phyloP scores from a whole-genome alignment of 2,888 invertebrate genomes.

The Microplitis manilae region DNA sequence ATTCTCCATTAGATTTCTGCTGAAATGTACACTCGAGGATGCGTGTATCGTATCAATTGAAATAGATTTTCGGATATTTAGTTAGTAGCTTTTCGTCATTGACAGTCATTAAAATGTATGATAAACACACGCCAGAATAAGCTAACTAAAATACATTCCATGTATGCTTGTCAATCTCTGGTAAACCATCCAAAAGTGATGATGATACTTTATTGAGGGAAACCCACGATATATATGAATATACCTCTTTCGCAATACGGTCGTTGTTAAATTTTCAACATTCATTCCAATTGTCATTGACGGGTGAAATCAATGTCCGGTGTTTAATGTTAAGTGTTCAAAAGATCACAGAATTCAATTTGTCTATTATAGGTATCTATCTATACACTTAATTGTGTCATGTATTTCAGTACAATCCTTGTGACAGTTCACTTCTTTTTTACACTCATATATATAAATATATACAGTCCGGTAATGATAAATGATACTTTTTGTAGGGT shows the following conservation, averaged over 20 bases:
- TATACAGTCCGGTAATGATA: background rate
- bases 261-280: background rate
- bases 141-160: conserved; percentile 43
- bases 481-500: conserved; percentile 1
- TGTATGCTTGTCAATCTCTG: conserved; percentile 41
- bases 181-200: conserved; percentile 2
- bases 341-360: background rate
- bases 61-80: conserved; percentile 19
- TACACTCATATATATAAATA: background rate
- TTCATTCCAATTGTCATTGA: conserved; percentile 30
- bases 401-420: background rate
- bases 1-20: conserved; percentile 34
- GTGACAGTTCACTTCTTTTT: background rate
- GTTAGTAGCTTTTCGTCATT: conserved; percentile 18
- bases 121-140: conserved; percentile 16
- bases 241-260: background rate
- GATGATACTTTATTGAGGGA: conserved; percentile 48
- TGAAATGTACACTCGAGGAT: background rate
- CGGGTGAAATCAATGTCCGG: conserved; percentile 14
- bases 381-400: background rate
- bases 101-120: conserved; percentile 14
- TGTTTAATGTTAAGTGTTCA: background rate
- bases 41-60: background rate
- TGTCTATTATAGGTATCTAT: background rate
- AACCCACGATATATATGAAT: conserved; percentile 28